Evolutionary conservation across 1,140 invertebrate species (phyloP), one percentile per base, ranked within the genome.

Genomic region (Neuroterus valhalla): DNA sequence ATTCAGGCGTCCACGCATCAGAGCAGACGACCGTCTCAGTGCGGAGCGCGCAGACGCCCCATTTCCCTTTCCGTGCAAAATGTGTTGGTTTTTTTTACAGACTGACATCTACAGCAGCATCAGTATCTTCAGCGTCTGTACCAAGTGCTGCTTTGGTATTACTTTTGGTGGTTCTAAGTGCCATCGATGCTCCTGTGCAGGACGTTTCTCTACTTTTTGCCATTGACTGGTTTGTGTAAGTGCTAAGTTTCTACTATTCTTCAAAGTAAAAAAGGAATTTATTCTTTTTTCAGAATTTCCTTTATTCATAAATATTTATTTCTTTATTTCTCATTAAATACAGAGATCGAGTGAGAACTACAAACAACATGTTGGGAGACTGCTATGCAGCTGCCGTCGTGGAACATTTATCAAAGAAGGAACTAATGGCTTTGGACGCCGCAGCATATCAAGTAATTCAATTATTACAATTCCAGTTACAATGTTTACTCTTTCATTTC

Each of bases 191-290:
- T 12, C 95, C 96, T 0, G 92, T 93, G 1, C 93, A 95, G 82
- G 95, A 97, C 83, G 95, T 97, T 1, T 96, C 95, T 2, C 88
- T 98, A 3, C 90, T 97, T 4, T 97, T 97, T 86, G 95, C 96
- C 68, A 93, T 97, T 43, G 96, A 98, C 85, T 98, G 96, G 96
- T 94, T 97, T 85, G 94, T 97, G 96, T 97, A 90, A 95, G 95
- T 94, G 84, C 76, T 69, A 31, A 46, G 31, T 6, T 75, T 72
- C 10, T 31, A 67, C 19, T 52, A 17, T 69, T 69, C 45, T 12
- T 43, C 2, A 45, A 62, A 23, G 14, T 2, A 62, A 14, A 23
- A 14, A 62, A 26, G n/a, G n/a, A n/a, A n/a, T n/a, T 11, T 62
- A 26, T n/a, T 23, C 19, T 17, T 17, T 11, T 55, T 17, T 21